Evolutionary conservation across 2,888 invertebrate genomes (phyloP).

Genomic region (Nasonovia ribisnigri): DNA sequence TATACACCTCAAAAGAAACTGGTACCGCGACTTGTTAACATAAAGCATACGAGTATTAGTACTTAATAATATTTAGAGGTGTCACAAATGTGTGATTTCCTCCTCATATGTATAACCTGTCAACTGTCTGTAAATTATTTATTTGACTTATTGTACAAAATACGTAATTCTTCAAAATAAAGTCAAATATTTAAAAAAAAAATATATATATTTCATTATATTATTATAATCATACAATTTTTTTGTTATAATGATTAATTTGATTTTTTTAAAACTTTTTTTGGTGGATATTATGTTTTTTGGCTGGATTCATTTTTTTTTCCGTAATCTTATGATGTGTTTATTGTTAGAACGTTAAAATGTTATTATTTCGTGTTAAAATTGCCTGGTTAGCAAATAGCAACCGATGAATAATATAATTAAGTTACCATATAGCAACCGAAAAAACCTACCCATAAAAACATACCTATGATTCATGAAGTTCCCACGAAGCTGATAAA

Average conservation of each 20-base stretch:
- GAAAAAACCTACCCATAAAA: not conserved
- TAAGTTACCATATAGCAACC: not conserved
- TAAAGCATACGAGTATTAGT: too few species aligned
- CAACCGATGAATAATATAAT: not conserved
- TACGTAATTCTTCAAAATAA: too few species aligned
- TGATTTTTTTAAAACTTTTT: not conserved
- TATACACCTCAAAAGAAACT: too few species aligned
- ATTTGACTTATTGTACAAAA: too few species aligned
- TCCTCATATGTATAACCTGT: too few species aligned
- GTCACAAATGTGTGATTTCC: too few species aligned
- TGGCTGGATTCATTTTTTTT: not conserved
- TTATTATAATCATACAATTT: not conserved
- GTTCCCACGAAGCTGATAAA: not conserved
- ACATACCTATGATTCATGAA: not conserved
- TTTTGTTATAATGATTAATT: not conserved
- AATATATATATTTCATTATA: not conserved
- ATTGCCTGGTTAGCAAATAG: not conserved
- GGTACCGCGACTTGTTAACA: too few species aligned
- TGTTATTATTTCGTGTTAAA: not conserved
- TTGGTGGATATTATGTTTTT: not conserved
- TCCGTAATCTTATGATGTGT: not conserved
- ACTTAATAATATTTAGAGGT: too few species aligned
- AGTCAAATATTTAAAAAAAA: too few species aligned
- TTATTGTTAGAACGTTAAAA: not conserved
- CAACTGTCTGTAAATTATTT: too few species aligned